Evolutionary conservation across 1,140 invertebrate species (phyloP).

Genomic region (Drosophila pachea): DNA sequence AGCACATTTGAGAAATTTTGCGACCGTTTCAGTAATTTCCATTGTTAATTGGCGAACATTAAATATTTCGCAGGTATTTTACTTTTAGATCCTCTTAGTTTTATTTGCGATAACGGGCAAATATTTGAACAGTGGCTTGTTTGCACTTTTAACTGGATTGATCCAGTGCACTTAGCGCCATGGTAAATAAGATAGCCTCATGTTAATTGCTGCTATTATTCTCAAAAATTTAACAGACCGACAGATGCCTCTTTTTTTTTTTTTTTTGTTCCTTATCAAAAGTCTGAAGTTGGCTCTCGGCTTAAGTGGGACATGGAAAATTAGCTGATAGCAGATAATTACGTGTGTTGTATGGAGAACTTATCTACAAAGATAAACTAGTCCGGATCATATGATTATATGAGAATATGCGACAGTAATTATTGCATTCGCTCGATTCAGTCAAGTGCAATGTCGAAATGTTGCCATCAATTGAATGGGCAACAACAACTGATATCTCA

Average conservation of each 20-base stretch:
- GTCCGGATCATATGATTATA: constrained; percentile 3
- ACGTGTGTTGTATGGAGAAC: not conserved
- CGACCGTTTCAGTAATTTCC: constrained; percentile 32
- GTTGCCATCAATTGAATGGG: constrained; percentile 20
- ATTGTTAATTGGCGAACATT: constrained; percentile 44
- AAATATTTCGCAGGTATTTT: constrained; percentile 27
- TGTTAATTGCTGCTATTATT: constrained; percentile 48
- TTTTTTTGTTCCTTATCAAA: too few species aligned
- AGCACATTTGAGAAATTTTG: not conserved
- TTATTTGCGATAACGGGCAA: constrained; percentile 31
- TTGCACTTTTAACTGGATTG: constrained; percentile 65
- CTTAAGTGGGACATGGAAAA: not conserved
- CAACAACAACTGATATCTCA: not conserved
- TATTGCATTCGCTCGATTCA: constrained; percentile 21
- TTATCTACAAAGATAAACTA: constrained; percentile 17
- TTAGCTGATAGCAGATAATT: constrained; percentile 11
- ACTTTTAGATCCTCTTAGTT: constrained; percentile 12
- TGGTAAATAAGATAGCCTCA: constrained; percentile 36
- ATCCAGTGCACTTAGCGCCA: constrained; percentile 72
- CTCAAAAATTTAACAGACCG: constrained; percentile 32
- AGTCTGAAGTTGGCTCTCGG: constrained; percentile 30
- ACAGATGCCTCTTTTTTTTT: constrained; percentile 1
- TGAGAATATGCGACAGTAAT: constrained; percentile 7
- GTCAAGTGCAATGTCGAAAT: constrained; percentile 35
- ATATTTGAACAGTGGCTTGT: constrained; percentile 40